A percentile compares a stretch with the other conserved stretches of the same genome.
These are phyloP conservation scores for Poeciliopsis infans DNA, from an alignment of 2,797 vertebrate species.

Conservation along the genomic window DNA sequence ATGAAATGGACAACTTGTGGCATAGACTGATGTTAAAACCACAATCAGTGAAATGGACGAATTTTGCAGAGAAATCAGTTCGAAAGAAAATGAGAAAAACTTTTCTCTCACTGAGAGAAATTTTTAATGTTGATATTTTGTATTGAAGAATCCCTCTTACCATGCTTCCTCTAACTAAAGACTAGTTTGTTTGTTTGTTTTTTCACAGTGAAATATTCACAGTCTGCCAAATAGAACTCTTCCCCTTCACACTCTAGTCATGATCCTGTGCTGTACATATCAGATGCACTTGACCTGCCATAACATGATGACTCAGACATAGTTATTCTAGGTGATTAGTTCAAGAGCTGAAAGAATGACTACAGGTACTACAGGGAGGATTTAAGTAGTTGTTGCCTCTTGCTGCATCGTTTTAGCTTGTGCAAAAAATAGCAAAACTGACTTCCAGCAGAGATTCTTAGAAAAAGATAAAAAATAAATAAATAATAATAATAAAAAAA, in stretches of 20 bases:
- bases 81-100: slow-evolving; percentile 37
- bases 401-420: slow-evolving; percentile 39
- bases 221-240: slow-evolving; percentile 79
- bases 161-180: slow-evolving; percentile 73
- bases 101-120: slow-evolving; percentile 59
- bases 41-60: slow-evolving; percentile 50
- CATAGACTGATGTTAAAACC: slow-evolving; percentile 65
- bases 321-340: slow-evolving; percentile 25
- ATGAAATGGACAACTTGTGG: slow-evolving; percentile 71
- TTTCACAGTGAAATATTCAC: slow-evolving; percentile 68
- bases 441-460: slow-evolving; percentile 54
- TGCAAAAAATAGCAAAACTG: slow-evolving; percentile 37
- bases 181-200: slow-evolving; percentile 31
- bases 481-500: not conserved
- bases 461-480: slow-evolving; percentile 8
- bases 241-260: slow-evolving; percentile 71
- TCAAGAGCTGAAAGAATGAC: slow-evolving; percentile 49
- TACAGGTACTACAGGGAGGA: slow-evolving; percentile 45
- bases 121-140: slow-evolving; percentile 80
- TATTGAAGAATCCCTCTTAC: slow-evolving; percentile 75
- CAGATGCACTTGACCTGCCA: slow-evolving; percentile 79
- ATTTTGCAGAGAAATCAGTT: slow-evolving; percentile 55
- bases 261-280: slow-evolving; percentile 81
- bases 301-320: slow-evolving; percentile 63
- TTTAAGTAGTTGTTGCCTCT: slow-evolving; percentile 35